phyloP scores from a whole-genome alignment of 2,888 invertebrate species.

The Laothoe populi region DNA sequence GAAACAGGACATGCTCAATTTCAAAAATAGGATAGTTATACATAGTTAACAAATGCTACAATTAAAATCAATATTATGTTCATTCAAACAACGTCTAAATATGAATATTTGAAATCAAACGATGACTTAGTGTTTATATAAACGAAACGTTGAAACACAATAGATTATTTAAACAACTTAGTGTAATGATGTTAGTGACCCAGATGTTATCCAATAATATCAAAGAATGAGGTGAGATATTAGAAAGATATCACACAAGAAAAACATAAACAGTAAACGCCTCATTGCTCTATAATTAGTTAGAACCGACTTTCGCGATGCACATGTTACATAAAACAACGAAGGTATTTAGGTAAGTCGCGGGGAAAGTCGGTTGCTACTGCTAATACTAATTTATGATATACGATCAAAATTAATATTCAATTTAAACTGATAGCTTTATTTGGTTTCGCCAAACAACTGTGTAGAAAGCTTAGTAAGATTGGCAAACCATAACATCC shows the following conservation, averaged over 20 bases:
- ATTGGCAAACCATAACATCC: slow-evolving; percentile 27
- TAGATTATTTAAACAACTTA: neutral
- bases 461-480: slow-evolving; percentile 28
- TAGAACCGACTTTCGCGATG: neutral
- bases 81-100: neutral
- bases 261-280: slow-evolving; percentile 1
- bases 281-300: neutral
- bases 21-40: too few species aligned
- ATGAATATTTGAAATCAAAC: neutral
- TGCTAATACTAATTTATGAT: slow-evolving; percentile 28
- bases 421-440: slow-evolving; percentile 23
- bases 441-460: slow-evolving; percentile 22
- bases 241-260: neutral
- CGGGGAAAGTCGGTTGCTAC: slow-evolving; percentile 27
- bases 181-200: neutral
- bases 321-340: slow-evolving; percentile 7
- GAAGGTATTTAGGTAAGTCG: slow-evolving; percentile 4
- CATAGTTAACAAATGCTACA: too few species aligned
- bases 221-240: neutral
- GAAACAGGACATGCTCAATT: neutral
- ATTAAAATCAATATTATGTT: too few species aligned
- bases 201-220: slow-evolving; percentile 8
- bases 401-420: slow-evolving; percentile 29
- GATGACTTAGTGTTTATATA: neutral
- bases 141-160: slow-evolving; percentile 1